Evolutionary conservation across 2,113 vertebrate genomes (phyloP), one percentile per base, ranked within the genome.

Genomic region (Cyrtonyx montezumae): DNA sequence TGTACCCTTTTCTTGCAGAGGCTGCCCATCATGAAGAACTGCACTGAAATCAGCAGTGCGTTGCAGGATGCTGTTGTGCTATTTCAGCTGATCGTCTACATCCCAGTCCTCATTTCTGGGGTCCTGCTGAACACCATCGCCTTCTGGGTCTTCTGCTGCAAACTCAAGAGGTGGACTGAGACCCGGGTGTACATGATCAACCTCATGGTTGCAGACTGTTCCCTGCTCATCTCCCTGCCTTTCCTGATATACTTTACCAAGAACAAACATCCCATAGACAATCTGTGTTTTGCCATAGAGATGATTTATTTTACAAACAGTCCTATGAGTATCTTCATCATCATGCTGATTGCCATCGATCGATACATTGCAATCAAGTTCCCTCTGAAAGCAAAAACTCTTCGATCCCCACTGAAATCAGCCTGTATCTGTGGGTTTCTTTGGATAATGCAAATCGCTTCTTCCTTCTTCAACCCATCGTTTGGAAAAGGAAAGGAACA

Each of bases 281-380:
- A 9, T 0, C 70, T 79, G 17, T 98, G 98, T 66, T 20, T 13
- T 11, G 11, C 90, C 36, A 89, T 98, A 17, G 51, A 61, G 49
- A 84, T 25, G 5, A 17, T 96, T 66, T 97, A 97, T 91, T 97
- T 96, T 82, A 89, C 62, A 68, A 98, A 98, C 93, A 97, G 96
- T 62, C 97, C 98, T 49, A 97, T 98, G 94, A 98, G 98, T 79
- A 97, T 98, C 80, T 23, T 95, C 34, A 92, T 97, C 48, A 88
- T 98, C 85, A 97, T 62, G 1, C 76, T 97, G 62, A 98, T 98
- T 10, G 94, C 98, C 0, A 22, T 98, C 13, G 98, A 98, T 93
- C 97, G 98, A 82, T 98, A 98, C 23, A 21, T 98, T 91, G 98
- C 97, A 1, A 96, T 98, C 86, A 97, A 96, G 55, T 97, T 98